Evolutionary conservation across 2,113 vertebrate genomes (phyloP).

Genomic region (Catagonus wagneri): DNA sequence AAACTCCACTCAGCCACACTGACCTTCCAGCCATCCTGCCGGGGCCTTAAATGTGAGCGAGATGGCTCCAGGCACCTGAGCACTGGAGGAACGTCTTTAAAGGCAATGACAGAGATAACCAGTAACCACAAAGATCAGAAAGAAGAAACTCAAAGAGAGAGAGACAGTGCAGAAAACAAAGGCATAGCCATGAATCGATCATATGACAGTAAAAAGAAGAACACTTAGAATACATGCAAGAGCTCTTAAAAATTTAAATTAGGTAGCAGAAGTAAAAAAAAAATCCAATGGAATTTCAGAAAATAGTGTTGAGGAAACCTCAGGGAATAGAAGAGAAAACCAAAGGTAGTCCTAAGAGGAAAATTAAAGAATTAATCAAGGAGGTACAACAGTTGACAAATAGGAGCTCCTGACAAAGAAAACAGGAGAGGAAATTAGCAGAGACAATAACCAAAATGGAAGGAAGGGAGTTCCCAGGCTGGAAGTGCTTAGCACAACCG

Average conservation of each 20-base stretch:
- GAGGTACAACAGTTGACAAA: too few species aligned
- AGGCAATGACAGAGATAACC: background rate
- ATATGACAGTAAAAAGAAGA: background rate
- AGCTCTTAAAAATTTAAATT: background rate
- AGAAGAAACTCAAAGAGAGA: background rate
- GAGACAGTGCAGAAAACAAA: background rate
- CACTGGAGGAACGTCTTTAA: background rate
- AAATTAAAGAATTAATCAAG: background rate
- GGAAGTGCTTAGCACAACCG: background rate
- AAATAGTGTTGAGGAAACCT: background rate
- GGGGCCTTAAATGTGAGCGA: background rate
- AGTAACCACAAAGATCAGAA: background rate
- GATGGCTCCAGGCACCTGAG: background rate
- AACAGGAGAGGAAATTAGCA: background rate
- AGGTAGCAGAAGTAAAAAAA: background rate
- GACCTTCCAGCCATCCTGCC: background rate
- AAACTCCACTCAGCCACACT: background rate
- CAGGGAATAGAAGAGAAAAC: background rate
- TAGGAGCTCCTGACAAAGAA: background rate
- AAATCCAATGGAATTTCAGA: background rate
- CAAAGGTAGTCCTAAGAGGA: background rate
- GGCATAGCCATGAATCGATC: background rate
- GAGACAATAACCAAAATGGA: background rate
- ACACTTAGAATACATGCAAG: background rate
- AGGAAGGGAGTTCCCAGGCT: background rate